Evolutionary conservation across 2,888 invertebrate species (phyloP).

Genomic region (Leptinotarsa rubiginosa): DNA sequence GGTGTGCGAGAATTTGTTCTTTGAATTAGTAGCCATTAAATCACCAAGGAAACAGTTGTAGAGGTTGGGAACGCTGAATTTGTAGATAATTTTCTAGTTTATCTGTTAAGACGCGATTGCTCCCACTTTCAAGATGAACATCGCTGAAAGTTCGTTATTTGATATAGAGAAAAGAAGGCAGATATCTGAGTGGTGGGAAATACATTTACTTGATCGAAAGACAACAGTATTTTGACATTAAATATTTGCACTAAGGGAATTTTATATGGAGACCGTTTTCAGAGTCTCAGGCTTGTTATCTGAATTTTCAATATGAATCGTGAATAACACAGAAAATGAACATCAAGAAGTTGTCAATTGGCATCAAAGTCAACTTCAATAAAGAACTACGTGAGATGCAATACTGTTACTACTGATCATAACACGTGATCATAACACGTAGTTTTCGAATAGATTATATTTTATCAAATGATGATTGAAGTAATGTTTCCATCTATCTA

Average conservation of each 20-base stretch:
- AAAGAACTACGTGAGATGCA: too few relatives aligned
- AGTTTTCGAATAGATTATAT: too few relatives aligned
- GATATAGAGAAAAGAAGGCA: not conserved
- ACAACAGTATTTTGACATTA: not conserved
- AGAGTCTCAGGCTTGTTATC: too few relatives aligned
- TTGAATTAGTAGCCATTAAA: slow-evolving; percentile 18
- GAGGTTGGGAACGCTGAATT: not conserved
- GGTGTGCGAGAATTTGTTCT: slow-evolving; percentile 6
- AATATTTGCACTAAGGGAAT: not conserved
- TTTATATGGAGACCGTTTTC: too few relatives aligned
- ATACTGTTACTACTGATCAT: too few relatives aligned
- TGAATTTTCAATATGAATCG: too few relatives aligned
- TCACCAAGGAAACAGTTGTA: slow-evolving; percentile 9
- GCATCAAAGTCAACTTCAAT: too few relatives aligned
- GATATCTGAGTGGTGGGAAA: not conserved
- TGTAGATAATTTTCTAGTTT: slow-evolving; percentile 16
- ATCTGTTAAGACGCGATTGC: not conserved
- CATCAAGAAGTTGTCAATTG: too few relatives aligned
- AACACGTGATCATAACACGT: too few relatives aligned
- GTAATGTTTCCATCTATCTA: too few relatives aligned
- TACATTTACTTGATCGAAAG: not conserved
- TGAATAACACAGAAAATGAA: too few relatives aligned
- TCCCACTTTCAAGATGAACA: not conserved
- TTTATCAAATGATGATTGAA: too few relatives aligned
- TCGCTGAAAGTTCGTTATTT: not conserved